Conservation (phyloP, 2,797 vertebrate genomes). For the Luscinia megarhynchos region DNA sequence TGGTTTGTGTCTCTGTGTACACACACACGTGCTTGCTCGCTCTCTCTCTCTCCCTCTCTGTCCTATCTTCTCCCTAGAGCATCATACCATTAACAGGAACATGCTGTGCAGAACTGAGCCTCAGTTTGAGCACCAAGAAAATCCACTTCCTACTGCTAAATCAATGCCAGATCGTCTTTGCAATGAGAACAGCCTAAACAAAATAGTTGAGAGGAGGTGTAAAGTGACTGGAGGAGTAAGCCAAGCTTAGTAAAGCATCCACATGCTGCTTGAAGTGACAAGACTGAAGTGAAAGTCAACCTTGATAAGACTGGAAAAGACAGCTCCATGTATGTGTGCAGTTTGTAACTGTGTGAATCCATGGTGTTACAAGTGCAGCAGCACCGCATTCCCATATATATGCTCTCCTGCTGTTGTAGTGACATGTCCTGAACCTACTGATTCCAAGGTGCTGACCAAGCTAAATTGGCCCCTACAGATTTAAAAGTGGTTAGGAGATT, state of each 20-base stretch:
- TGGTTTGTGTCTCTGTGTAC: not conserved
- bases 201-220: not conserved
- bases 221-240: not conserved
- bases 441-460: not conserved
- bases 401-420: not conserved
- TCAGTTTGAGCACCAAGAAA: not conserved
- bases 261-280: not conserved
- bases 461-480: not conserved
- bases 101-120: not conserved
- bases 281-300: not conserved
- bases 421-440: not conserved
- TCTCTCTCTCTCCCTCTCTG: not conserved
- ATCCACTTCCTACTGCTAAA: conserved; percentile 24
- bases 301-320: not conserved
- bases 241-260: not conserved
- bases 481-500: not conserved
- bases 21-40: not conserved
- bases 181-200: not conserved
- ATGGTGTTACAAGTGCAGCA: not conserved
- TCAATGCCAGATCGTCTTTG: not conserved
- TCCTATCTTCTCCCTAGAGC: conserved; percentile 5
- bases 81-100: conserved; percentile 43
- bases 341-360: not conserved
- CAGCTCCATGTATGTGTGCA: not conserved
- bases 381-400: fast-evolving